phyloP scores from a whole-genome alignment of 1,140 invertebrate species.

The Arctopsyche grandis region DNA sequence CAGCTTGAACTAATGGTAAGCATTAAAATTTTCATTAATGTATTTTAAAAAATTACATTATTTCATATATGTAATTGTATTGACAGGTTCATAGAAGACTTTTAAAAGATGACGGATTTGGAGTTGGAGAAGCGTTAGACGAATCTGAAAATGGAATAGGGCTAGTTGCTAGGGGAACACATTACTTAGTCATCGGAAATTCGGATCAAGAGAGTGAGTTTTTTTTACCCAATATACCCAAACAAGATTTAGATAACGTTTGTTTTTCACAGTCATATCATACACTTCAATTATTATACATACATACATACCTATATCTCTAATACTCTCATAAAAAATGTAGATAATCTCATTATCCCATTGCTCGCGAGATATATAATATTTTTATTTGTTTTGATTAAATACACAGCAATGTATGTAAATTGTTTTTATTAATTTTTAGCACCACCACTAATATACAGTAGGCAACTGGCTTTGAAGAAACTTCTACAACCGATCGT shows the following conservation, averaged over 20 bases:
- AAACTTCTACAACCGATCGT: conserved; percentile 62
- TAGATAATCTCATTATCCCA: too few species aligned
- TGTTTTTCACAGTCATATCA: background rate
- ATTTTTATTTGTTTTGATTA: too few species aligned
- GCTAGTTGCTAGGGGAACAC: conserved; percentile 82
- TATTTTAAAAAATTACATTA: background rate
- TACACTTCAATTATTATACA: background rate
- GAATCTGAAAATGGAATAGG: conserved; percentile 81
- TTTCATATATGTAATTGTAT: background rate
- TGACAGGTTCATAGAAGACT: conserved; percentile 84
- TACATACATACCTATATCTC: too few species aligned
- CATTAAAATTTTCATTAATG: background rate
- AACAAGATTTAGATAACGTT: background rate
- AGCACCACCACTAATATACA: conserved; percentile 3
- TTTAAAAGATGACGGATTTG: conserved; percentile 90
- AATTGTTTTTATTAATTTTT: conserved; percentile 1
- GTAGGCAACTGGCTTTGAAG: conserved; percentile 56
- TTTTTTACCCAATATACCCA: too few species aligned
- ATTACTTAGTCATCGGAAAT: conserved; percentile 70
- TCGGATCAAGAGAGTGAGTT: background rate
- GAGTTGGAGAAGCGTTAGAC: conserved; percentile 92
- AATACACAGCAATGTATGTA: too few species aligned
- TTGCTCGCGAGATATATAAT: too few species aligned
- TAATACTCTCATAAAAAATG: too few species aligned
- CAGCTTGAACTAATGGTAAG: conserved; percentile 82